Evolutionary conservation across 2,797 vertebrate genomes (phyloP), one percentile per base, ranked within the genome.

Genomic region (Galaxias olidus): DNA sequence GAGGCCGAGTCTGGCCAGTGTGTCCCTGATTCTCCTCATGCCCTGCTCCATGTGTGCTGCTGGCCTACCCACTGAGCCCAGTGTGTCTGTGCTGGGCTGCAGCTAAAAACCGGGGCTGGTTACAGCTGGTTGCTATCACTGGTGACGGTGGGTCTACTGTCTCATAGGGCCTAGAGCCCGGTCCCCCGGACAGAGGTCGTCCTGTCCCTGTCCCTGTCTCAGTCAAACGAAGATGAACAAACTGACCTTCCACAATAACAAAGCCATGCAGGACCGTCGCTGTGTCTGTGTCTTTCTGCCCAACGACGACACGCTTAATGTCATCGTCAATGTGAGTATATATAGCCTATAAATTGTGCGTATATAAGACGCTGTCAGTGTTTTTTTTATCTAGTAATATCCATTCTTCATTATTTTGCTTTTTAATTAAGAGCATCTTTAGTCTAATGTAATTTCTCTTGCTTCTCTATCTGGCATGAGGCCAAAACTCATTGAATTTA

Each of bases 241-340:
- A 93, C 82, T 98, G 94, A 90, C 79, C 87, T 99, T 99, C 85
- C 94, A 96, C 78, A 99, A 97, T 90, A 99, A 99, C 91, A 94
- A 94, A 96, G 89, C 93, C 91, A 99, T 99, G 97, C 97, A 99
- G 90, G 97, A 99, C 93, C 96, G 97, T 78, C 95, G 97, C 79
- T 98, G 96, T 50, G 95, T 99, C 69, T 98, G 97, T 80, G 96
- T 99, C 78, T 98, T 98, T 92, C 93, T 99, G 78, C 97, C 97
- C 71, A 97, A 98, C 0, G 97, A 98, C 45, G 94, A 98, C 77
- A 97, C 97, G 0, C 94, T 98, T 79, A 96, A 95, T 73, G 93
- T 99, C 87, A 98, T 99, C 76, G 96, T 99, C 75, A 97, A 94
- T 44, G 97, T 99, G 80, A 96, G 95, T 88, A 59, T 14, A 58